Percentiles rank a stretch among this genome's conserved stretches.
Conservation (phyloP, 2,888 invertebrate species). For the Aleiodes testaceus region DNA sequence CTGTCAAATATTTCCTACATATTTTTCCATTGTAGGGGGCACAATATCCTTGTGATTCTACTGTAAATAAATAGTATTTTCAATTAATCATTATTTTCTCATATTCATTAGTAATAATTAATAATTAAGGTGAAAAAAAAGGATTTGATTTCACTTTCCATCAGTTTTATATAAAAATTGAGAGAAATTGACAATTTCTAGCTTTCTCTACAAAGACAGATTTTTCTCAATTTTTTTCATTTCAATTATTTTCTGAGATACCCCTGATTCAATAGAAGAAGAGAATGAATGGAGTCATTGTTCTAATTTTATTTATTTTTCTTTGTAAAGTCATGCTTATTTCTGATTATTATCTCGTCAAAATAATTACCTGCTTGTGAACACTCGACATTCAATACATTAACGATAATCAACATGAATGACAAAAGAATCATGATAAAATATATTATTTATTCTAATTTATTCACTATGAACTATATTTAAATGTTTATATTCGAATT, state of each 20-base stretch:
- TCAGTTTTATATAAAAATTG: constrained; percentile 6
- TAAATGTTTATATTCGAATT: constrained; percentile 17
- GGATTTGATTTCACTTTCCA: constrained; percentile 1
- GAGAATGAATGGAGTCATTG: not conserved
- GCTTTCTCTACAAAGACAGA: too few relatives aligned
- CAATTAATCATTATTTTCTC: not conserved
- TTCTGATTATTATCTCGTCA: not conserved
- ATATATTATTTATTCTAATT: not conserved
- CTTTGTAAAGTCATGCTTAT: not conserved
- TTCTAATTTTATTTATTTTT: not conserved
- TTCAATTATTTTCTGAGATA: too few relatives aligned
- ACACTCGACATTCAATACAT: not conserved
- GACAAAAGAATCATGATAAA: constrained; percentile 2
- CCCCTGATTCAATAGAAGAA: not conserved
- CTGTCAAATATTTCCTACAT: constrained; percentile 81
- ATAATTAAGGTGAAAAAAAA: not conserved
- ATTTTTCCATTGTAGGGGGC: constrained; percentile 90
- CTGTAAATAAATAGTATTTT: not conserved
- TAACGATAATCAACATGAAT: constrained; percentile 14
- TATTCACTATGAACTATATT: not conserved
- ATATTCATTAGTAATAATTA: not conserved
- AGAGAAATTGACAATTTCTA: not conserved
- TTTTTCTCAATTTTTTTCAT: not conserved
- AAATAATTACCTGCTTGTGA: constrained; percentile 23
- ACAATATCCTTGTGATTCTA: constrained; percentile 80